Base-by-base conservation (phyloP, 2,888 invertebrate genomes). In the Brassicogethes aeneus region DNA sequence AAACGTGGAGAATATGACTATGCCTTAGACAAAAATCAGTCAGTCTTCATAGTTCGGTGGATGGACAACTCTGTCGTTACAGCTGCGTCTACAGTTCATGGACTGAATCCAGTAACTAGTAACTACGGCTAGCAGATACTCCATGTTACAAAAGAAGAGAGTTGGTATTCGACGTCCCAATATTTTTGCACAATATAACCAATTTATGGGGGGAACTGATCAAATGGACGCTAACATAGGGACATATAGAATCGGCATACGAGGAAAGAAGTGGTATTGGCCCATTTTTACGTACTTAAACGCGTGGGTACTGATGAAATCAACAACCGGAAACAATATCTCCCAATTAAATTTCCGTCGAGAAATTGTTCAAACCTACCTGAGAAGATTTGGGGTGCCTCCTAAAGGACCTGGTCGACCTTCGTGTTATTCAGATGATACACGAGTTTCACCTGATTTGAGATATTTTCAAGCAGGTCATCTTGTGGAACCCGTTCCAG, bases 201-300 rank as follows among this genome's bases (percentile, higher is more conserved):
- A 38, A 31, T 42, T 39, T 42, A 55, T 55, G 51, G 54, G 53
- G 13, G 43, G 50, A 10, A 51, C 47, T 0, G 52, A 52, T 34
- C 44, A 42, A 37, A 53, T 51, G 48, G 52, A 50, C 30, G 32
- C 42, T 12, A 47, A 47, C 29, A 35, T 45, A 13, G 17, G 16
- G n/a, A 5, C 17, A 10, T 45, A 45, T 17, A 15, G 43, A 38
- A 36, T 44, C 2, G 36, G 41, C 2, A n/a, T n/a, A n/a, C n/a
- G n/a, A n/a, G n/a, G n/a, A n/a, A n/a, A n/a, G n/a, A n/a, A n/a
- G n/a, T n/a, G 41, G 30, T 36, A 16, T 32, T 2, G 16, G 42
- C 14, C 37, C 43, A 36, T 23, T 23, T 23, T 23, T 10, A 23
- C 23, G 23, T 5, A 5, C 10, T 5, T 5, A 5, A 48, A 47